Base-by-base conservation (phyloP, 2,113 vertebrate genomes). In the Murina feae region DNA sequence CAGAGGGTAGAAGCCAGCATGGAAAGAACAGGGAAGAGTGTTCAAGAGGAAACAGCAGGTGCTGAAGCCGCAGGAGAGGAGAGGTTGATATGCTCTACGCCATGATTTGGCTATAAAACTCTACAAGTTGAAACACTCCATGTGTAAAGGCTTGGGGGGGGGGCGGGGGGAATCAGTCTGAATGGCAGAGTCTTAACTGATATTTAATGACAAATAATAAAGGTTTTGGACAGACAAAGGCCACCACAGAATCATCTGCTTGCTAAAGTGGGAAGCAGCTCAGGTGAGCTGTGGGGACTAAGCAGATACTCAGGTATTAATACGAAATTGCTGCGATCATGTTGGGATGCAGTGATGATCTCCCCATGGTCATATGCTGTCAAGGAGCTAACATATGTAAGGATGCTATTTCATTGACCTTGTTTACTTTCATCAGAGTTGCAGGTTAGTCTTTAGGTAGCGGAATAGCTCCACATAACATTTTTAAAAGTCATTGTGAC, bases 31-130 rank as follows among this genome's bases (percentile, higher is more conserved):
- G 18, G 20, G 1, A 28, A 30, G 35, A 37, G 4, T 53, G 12
- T 30, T 65, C 4, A 0, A 16, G 60, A 88, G 11, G 8, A 28
- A 83, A 79, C 0, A 39, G 3, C 5, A 78, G 66, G 7, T 2
- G 0, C 44, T 95, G 71, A 83, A 12, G 1, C 12, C 32, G 28
- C 1, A 32, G 47, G 28, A 25, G 6, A 30, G 32, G 16, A 86
- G 47, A 47, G 0, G 9, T 72, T 16, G 5, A 17, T 5, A 10
- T 44, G 25, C 13, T 69, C 13, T 13, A 0, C 21, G 76, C 0
- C 9, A 16, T 32, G 84, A 83, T 75, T 65, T 49, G 25, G 25
- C 53, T n/a, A 12, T 25, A 32, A n/a, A 2, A 35, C 2, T 42
- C 5, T 17, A 16, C 4, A 14, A 75, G 13, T 53, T 78, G 47